Conservation (phyloP, 2,888 invertebrate genomes). For the Ecdyonurus torrentis region DNA sequence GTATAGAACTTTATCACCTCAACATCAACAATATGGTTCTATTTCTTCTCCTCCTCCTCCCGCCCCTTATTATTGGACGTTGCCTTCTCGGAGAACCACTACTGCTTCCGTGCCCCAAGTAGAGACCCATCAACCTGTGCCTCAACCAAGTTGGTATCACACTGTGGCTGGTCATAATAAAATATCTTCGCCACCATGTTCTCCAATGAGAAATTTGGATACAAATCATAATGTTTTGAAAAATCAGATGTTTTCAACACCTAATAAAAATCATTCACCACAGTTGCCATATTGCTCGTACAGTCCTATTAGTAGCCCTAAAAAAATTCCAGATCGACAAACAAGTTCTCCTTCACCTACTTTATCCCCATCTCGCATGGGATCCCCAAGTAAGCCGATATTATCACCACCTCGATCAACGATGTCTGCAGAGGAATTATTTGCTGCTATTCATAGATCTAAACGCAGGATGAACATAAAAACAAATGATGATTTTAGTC, state of each 20-base stretch:
- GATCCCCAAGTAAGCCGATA: slow-evolving; percentile 18
- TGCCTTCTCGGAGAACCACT: background rate
- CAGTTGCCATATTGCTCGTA: background rate
- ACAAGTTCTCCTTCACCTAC: slow-evolving; percentile 10
- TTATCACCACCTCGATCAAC: slow-evolving; percentile 51
- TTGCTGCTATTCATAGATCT: slow-evolving; percentile 59
- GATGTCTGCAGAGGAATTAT: slow-evolving; percentile 63
- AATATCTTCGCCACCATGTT: background rate
- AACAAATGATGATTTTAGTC: slow-evolving; percentile 9
- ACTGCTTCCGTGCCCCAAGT: too few species aligned
- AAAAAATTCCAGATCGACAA: slow-evolving; percentile 15
- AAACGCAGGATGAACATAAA: slow-evolving; percentile 55
- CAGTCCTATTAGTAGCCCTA: slow-evolving; percentile 15
- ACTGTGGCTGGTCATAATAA: background rate
- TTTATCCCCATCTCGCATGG: slow-evolving; percentile 10
- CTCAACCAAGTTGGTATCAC: background rate
- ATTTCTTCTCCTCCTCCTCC: background rate
- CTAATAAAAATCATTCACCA: background rate
- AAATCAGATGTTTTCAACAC: background rate
- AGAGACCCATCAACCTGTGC: background rate
- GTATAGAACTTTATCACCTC: background rate
- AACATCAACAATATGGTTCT: background rate
- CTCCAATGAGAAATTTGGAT: background rate
- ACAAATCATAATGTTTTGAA: background rate
- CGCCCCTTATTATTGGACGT: background rate